Evolutionary conservation across 2,888 invertebrate species (phyloP).

Genomic region (Eledone cirrhosa): DNA sequence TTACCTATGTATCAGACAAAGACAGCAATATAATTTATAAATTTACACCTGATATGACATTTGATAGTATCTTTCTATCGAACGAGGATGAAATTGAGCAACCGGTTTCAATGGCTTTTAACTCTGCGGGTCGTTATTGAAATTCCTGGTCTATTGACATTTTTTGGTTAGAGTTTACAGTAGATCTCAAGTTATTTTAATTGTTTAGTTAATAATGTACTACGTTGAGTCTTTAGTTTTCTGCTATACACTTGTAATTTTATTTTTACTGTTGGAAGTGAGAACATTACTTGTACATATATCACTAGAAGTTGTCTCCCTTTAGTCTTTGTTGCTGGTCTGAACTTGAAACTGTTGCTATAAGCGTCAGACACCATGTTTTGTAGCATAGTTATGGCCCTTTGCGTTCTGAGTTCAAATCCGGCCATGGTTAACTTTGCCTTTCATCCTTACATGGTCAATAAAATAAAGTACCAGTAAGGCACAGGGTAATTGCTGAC

Average conservation of each 20-base stretch:
- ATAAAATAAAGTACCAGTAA: too few species aligned
- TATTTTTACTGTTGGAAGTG: background rate
- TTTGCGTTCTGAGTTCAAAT: too few species aligned
- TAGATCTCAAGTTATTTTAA: background rate
- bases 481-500: too few species aligned
- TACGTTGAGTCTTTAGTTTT: background rate
- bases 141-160: background rate
- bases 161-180: background rate
- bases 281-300: background rate
- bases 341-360: too few species aligned
- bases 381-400: too few species aligned
- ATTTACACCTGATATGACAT: background rate
- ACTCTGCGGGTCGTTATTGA: background rate
- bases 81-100: background rate
- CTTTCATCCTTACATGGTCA: too few species aligned
- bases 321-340: too few species aligned
- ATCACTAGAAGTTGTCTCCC: too few species aligned
- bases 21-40: background rate
- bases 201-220: background rate
- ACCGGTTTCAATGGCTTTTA: background rate
- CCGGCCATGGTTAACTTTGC: too few species aligned
- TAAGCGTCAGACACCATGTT: too few species aligned
- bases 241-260: background rate
- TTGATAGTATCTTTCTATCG: background rate
- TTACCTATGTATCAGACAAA: conserved; percentile 12